Evolutionary conservation across 2,797 vertebrate species (phyloP), one percentile per base, ranked within the genome.

Genomic region (Pseudochirops cupreus): DNA sequence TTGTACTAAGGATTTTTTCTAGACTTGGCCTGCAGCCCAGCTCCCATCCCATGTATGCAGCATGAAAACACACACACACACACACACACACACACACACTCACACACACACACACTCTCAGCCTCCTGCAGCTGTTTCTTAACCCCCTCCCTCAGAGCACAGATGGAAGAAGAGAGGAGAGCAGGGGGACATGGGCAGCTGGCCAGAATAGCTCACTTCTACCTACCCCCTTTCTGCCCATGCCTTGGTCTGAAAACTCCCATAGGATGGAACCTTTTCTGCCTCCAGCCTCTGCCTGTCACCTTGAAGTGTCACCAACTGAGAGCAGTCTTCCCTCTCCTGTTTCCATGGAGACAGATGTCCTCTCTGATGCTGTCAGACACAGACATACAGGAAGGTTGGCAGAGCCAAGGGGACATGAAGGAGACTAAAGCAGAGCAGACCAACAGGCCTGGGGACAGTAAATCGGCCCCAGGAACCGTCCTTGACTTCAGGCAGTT

Each of bases 341-440:
- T 39, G 96, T 97, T 98, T 96, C 97, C 97, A 97, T 97, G 97
- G 98, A 96, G 96, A 97, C 96, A 97, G 96, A 95, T 96, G 97
- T 97, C 96, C 94, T 92, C 95, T 93, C 74, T 0, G n/a, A 67
- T 13, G 91, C 94, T 50, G 87, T 33, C 93, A 12, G 74, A 28
- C 74, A 87, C 74, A 87, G 74, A 46, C 21, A 50, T 50, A 46
- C 39, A 26, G 0, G 24, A 46, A 87, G 74, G 74, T 50, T 50
- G 74, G 74, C 39, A 87, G 74, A 87, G n/a, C 94, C 2, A 3
- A 0, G 0, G 93, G 46, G 24, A 89, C 56, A 50, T 0, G 16
- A 28, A 82, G 26, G 56, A 18, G 53, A 54, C 74, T 87, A 26
- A 50, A 57, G 74, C 55, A 31, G 56, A 57, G 67, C 2, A 0